A percentile compares a stretch with the other conserved stretches of the same genome.
phyloP scores from a whole-genome alignment of 1,140 invertebrate genomes.

The Paralvinella palmiformis region DNA sequence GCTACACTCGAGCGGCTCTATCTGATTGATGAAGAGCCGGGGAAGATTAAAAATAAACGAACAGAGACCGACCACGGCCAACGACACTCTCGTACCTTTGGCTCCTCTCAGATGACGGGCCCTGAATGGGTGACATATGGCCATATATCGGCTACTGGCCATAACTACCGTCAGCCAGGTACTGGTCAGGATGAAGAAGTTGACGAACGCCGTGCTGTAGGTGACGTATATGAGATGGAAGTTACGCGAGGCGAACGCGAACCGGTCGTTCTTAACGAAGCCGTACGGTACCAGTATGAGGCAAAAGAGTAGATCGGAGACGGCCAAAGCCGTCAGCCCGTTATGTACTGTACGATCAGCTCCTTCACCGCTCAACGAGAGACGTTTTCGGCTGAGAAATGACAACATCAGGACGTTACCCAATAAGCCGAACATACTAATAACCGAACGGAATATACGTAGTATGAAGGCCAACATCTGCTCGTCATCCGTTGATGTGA shows the following conservation, averaged over 20 bases:
- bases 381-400: conserved; percentile 15
- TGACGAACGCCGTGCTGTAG: conserved; percentile 35
- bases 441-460: conserved; percentile 3
- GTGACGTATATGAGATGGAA: conserved; percentile 14
- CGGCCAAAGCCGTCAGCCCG: conserved; percentile 14
- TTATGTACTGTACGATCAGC: conserved; percentile 13
- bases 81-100: conserved; percentile 33
- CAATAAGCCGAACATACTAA: conserved; percentile 17
- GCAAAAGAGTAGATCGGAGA: conserved; percentile 20
- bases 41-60: conserved; percentile 36
- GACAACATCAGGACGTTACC: conserved; percentile 19
- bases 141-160: conserved; percentile 43
- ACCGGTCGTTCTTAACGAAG: background rate
- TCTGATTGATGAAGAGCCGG: conserved; percentile 35
- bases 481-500: background rate
- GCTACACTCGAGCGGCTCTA: conserved; percentile 25
- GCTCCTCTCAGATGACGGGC: conserved; percentile 40
- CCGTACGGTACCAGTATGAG: conserved; percentile 13
- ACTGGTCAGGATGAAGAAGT: conserved; percentile 42
- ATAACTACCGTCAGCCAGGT: conserved; percentile 46
- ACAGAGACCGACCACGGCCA: conserved; percentile 30
- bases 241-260: background rate
- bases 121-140: conserved; percentile 45
- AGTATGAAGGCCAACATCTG: background rate
- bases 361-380: background rate